phyloP scores from a whole-genome alignment of 2,888 invertebrate species.

The Serrognathus titanus region DNA sequence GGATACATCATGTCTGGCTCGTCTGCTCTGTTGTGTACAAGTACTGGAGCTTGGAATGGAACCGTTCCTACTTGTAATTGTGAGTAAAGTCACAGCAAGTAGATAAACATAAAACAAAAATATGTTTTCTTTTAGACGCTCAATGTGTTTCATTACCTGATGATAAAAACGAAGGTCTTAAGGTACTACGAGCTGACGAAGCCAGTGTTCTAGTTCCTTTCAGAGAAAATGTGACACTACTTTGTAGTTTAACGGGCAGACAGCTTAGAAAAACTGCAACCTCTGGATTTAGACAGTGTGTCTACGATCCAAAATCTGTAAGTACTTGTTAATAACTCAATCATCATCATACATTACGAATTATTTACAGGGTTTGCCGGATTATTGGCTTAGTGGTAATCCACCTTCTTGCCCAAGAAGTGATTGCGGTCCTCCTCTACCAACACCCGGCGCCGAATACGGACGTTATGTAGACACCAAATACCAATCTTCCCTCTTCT shows the following conservation, averaged over 20 bases:
- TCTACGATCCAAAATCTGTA: conserved; percentile 87
- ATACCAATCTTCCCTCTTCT: conserved; percentile 91
- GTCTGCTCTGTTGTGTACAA: conserved; percentile 79
- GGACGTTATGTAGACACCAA: conserved; percentile 84
- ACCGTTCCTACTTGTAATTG: conserved; percentile 90
- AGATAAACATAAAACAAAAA: background rate
- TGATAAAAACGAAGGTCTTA: conserved; percentile 81
- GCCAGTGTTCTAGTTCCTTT: conserved; percentile 84
- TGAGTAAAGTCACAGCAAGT: conserved; percentile 52
- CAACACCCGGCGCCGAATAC: conserved; percentile 91
- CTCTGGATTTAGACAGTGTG: conserved; percentile 87
- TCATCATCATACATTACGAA: background rate
- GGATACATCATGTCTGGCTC: conserved; percentile 91
- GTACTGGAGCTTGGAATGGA: conserved; percentile 91
- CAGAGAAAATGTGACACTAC: conserved; percentile 84
- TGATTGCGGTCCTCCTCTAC: conserved; percentile 88
- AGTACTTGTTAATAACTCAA: conserved; percentile 28
- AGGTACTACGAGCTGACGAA: conserved; percentile 73
- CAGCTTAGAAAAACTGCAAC: conserved; percentile 77
- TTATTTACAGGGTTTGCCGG: conserved; percentile 70
- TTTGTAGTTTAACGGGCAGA: conserved; percentile 74
- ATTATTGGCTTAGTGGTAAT: conserved; percentile 86
- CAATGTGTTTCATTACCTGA: conserved; percentile 87
- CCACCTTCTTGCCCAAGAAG: conserved; percentile 83
- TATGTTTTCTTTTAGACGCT: conserved; percentile 62